Percentiles rank a stretch among this genome's conserved stretches.
phyloP scores from a whole-genome alignment of 2,888 invertebrate genomes.

The Adela reaumurella region DNA sequence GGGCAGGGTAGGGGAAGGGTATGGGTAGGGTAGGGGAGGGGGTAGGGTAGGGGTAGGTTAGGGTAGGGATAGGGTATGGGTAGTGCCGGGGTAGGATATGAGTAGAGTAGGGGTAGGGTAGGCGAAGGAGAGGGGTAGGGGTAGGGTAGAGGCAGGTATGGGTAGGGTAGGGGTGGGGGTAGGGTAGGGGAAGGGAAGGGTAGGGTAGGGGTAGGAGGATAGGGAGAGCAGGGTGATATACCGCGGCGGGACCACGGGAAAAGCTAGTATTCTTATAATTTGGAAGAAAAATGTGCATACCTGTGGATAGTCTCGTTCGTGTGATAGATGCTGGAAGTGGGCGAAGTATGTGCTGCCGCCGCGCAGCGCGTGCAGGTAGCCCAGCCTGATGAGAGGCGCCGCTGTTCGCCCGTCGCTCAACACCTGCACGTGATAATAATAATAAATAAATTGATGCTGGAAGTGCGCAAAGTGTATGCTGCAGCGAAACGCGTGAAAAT shows the following conservation, averaged over 20 bases:
- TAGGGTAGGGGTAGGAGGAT: too few relatives aligned
- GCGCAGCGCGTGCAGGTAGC: conserved; percentile 73
- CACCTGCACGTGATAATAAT: conserved; percentile 35
- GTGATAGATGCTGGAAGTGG: conserved; percentile 83
- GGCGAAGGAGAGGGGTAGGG: too few relatives aligned
- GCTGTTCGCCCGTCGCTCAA: conserved; percentile 90
- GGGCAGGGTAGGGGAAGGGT: too few relatives aligned
- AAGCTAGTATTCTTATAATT: background rate
- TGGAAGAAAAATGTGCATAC: conserved; percentile 41
- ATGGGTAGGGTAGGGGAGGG: too few relatives aligned
- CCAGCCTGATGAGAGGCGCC: conserved; percentile 77
- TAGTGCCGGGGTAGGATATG: too few relatives aligned
- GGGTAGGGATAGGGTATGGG: too few relatives aligned
- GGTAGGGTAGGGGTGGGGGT: too few relatives aligned
- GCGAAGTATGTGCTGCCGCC: conserved; percentile 83
- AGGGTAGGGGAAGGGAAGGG: too few relatives aligned
- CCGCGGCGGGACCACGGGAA: background rate
- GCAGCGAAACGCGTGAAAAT: conserved; percentile 75
- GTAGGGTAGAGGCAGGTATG: too few relatives aligned
- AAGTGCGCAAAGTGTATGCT: conserved; percentile 87
- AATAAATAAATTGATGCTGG: conserved; percentile 65
- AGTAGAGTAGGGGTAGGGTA: too few relatives aligned
- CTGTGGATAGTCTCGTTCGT: conserved; percentile 75
- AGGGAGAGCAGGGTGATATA: too few relatives aligned
- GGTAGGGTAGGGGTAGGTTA: too few relatives aligned